Evolutionary conservation across 2,888 invertebrate genomes (phyloP).

Genomic region (Tenodera sinensis): DNA sequence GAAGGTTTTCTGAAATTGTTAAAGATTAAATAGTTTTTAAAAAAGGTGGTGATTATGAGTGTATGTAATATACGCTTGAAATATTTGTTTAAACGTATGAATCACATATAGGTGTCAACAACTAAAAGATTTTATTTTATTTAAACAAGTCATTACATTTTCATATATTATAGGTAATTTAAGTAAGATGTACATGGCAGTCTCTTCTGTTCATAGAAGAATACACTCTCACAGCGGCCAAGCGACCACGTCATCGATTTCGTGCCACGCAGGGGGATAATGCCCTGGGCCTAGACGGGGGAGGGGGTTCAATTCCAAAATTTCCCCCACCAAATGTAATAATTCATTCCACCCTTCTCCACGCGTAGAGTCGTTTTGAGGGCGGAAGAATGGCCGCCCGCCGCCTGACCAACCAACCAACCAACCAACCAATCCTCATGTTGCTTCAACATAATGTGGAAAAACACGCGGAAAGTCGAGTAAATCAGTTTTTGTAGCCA

Average conservation of each 20-base stretch:
- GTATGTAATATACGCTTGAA: too few relatives aligned
- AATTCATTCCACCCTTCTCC: neutral
- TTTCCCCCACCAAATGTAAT: neutral
- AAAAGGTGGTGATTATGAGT: too few relatives aligned
- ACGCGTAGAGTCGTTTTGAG: neutral
- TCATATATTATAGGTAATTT: too few relatives aligned
- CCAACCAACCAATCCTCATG: neutral
- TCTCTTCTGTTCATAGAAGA: neutral
- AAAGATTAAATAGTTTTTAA: too few relatives aligned
- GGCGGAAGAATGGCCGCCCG: neutral
- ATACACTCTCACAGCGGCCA: neutral
- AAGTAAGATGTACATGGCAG: neutral
- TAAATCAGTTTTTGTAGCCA: neutral
- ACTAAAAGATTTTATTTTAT: too few relatives aligned
- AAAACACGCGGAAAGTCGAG: neutral
- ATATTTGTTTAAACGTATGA: too few relatives aligned
- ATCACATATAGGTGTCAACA: too few relatives aligned
- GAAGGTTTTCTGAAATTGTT: too few relatives aligned
- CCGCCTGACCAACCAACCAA: neutral
- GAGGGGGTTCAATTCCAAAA: neutral
- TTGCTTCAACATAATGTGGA: neutral
- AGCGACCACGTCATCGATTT: neutral
- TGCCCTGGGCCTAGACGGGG: neutral
- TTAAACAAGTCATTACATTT: too few relatives aligned
- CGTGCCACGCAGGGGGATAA: neutral